phyloP scores from a whole-genome alignment of 2,888 invertebrate genomes.

The Sthenelais limicola region DNA sequence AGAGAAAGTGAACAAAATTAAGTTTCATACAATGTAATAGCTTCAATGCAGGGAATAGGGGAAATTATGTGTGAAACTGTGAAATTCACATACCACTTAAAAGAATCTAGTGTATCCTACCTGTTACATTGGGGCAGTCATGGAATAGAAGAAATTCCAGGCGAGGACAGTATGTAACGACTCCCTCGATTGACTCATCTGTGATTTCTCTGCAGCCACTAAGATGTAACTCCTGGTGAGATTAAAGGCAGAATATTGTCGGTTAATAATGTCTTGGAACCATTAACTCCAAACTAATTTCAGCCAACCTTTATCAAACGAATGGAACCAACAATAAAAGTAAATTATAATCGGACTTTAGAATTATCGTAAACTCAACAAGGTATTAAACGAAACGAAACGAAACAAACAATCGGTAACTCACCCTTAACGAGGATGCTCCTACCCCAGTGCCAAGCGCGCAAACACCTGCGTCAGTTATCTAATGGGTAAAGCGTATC shows the following conservation, averaged over 20 bases:
- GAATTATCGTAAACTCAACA: too few relatives aligned
- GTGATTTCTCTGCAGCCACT: constrained; percentile 62
- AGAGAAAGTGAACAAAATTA: neutral
- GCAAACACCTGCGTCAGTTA: constrained; percentile 63
- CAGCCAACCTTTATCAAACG: too few relatives aligned
- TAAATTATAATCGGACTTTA: too few relatives aligned
- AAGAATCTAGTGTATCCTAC: constrained; percentile 54
- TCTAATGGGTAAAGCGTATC: too few relatives aligned
- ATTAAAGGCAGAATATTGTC: neutral
- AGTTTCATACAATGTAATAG: neutral
- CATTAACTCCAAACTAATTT: too few relatives aligned
- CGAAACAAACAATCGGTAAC: too few relatives aligned
- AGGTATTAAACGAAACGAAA: too few relatives aligned
- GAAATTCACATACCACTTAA: neutral
- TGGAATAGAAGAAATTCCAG: constrained; percentile 66
- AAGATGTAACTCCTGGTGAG: constrained; percentile 68
- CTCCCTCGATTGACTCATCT: constrained; percentile 67
- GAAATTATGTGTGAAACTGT: neutral
- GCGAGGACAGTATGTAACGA: constrained; percentile 63
- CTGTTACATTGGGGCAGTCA: constrained; percentile 70
- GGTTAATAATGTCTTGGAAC: neutral
- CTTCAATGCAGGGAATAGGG: neutral
- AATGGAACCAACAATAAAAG: too few relatives aligned
- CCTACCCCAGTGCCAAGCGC: constrained; percentile 61
- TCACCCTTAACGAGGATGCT: constrained; percentile 59